Percentiles rank a stretch among this genome's conserved stretches.
These are phyloP conservation scores for Ammodytes dubius DNA, from an alignment of 2,113 vertebrate species.

Conservation along the genomic window DNA sequence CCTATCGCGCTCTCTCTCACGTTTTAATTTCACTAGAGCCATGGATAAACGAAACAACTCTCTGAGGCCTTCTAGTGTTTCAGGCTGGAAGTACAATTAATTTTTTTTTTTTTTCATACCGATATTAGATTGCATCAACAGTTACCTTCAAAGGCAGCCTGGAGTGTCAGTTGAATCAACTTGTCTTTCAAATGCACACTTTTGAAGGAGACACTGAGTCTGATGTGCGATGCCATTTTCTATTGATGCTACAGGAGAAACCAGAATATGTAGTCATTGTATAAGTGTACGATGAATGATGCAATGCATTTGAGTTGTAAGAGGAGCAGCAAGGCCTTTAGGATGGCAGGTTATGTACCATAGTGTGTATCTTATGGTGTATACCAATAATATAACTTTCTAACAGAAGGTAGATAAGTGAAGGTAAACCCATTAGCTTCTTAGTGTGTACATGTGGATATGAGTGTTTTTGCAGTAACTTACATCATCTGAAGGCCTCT, in stretches of 20 bases:
- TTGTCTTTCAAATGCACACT: neutral
- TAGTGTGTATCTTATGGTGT: too few relatives aligned
- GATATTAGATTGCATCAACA: neutral
- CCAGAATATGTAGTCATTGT: too few relatives aligned
- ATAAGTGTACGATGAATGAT: neutral
- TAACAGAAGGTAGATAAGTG: neutral
- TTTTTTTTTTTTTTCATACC: neutral
- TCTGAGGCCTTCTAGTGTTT: slow-evolving; percentile 62
- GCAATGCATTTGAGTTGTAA: neutral
- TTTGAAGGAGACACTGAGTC: neutral
- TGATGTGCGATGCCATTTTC: neutral
- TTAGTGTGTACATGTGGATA: neutral
- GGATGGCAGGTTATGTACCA: neutral
- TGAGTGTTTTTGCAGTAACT: neutral
- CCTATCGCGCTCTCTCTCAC: slow-evolving; percentile 26
- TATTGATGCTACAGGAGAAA: neutral
- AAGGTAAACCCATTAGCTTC: neutral
- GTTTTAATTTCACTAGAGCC: neutral
- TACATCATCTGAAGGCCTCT: neutral
- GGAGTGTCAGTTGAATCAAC: neutral
- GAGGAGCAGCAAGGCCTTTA: neutral
- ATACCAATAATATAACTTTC: neutral
- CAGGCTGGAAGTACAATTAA: neutral
- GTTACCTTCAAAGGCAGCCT: neutral
- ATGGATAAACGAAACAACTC: slow-evolving; percentile 39